Base-by-base conservation (phyloP, 2,888 invertebrate genomes). In the Leistus spinibarbis region DNA sequence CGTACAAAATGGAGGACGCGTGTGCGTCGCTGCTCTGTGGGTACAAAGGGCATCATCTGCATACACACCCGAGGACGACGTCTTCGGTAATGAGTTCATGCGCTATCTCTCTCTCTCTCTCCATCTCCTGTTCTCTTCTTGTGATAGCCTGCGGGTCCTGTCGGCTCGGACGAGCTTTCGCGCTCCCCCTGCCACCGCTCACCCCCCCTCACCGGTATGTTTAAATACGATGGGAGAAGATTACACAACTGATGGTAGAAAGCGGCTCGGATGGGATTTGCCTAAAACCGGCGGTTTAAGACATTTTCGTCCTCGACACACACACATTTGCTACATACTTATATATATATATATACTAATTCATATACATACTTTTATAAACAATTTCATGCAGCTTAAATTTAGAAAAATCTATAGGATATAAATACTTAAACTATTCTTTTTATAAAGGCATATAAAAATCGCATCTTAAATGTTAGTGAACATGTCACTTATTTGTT, bases 1-100 rank as follows among this genome's bases (percentile, higher is more conserved):
- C 76, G 79, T 80, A 81, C 82, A 82, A 82, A 82, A 83, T 83
- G 82, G 82, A 81, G 80, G 79, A 78, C 78, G 79, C 79, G 81
- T 79, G 79, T 54, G 69, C 75, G 67, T 73, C 19, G 63, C 63
- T 71, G 40, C 40, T 40, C 40, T 56, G 56, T 60, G 19, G 20
- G 60, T 60, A 20, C 72, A 72, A 56, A 24, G 63, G 69, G 75
- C 69, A 69, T 75, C 75, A 75, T 75, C 75, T 75, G 75, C 75
- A 75, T 75, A 40, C 40, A 40, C 40, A 40, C 40, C 40, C 40
- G 40, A 40, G 40, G 40, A 40, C 40, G 40, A 40, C 40, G 75
- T 22, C 24, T 20, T 64, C 73, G 63, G 75, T 75, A 75, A 75
- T 75, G 75, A 75, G 75, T 64, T 64, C 60, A 19, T 19, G 17